These are phyloP conservation scores for Ips nitidus DNA, from an alignment of 1,140 invertebrate species.

Conservation along the genomic window DNA sequence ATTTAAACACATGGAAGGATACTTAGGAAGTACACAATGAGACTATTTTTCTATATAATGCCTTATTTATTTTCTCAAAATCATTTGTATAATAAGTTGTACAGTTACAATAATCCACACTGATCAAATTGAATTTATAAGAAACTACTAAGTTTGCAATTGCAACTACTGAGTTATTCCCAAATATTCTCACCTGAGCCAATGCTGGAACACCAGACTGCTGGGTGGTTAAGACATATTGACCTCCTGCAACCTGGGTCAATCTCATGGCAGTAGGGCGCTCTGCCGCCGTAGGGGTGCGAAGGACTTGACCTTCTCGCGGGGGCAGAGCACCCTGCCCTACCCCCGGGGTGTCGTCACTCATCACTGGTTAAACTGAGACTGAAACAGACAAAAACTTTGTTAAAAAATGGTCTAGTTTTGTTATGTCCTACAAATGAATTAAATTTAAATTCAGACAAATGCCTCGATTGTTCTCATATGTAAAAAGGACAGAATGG, in stretches of 20 bases:
- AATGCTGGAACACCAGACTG: constrained; percentile 46
- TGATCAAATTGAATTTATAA: no score
- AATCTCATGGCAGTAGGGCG: constrained; percentile 47
- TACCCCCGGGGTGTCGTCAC: constrained; percentile 52
- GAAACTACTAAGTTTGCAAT: no score
- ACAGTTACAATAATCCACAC: no score
- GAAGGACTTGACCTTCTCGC: constrained; percentile 46
- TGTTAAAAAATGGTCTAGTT: not conserved
- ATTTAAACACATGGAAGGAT: no score
- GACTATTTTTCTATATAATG: no score
- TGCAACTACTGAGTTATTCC: no score
- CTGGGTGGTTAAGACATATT: constrained; percentile 47
- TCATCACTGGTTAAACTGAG: constrained; percentile 48
- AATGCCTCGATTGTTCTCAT: constrained; percentile 29
- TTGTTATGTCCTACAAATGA: not conserved
- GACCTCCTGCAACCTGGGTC: constrained; percentile 48
- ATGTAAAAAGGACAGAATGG: constrained; percentile 14
- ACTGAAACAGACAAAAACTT: not conserved
- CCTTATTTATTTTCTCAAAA: no score
- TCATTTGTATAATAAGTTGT: no score
- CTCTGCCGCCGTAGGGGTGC: constrained; percentile 40
- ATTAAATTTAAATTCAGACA: constrained; percentile 10
- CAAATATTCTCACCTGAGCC: constrained; percentile 41
- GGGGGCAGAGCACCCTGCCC: constrained; percentile 52
- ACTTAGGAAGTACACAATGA: no score